phyloP scores from a whole-genome alignment of 2,888 invertebrate genomes.

The Netelia inedita region DNA sequence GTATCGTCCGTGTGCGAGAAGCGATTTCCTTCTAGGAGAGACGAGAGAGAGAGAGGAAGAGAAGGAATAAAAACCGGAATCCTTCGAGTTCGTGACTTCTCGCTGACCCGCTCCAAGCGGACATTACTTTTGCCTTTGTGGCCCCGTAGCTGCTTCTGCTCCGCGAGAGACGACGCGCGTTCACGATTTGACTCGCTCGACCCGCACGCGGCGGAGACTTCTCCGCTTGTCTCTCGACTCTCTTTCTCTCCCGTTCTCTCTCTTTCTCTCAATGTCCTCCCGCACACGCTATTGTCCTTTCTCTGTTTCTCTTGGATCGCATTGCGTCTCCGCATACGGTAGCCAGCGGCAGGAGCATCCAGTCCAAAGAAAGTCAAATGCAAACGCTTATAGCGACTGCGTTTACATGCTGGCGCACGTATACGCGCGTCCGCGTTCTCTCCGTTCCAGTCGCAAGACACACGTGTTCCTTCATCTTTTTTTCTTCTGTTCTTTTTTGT shows the following conservation, averaged over 20 bases:
- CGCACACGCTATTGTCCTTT: slow-evolving; percentile 70
- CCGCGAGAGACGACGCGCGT: slow-evolving; percentile 52
- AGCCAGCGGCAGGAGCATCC: slow-evolving; percentile 45
- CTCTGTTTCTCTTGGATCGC: slow-evolving; percentile 46
- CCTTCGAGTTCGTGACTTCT: slow-evolving; percentile 33
- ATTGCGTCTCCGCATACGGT: slow-evolving; percentile 52
- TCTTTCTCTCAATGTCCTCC: slow-evolving; percentile 8
- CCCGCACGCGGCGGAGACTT: slow-evolving; percentile 54
- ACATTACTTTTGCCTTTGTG: slow-evolving; percentile 72
- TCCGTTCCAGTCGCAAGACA: slow-evolving; percentile 29
- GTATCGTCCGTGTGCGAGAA: slow-evolving; percentile 72
- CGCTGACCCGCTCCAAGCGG: slow-evolving; percentile 43
- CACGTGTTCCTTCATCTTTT: slow-evolving; percentile 39
- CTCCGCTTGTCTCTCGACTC: slow-evolving; percentile 13
- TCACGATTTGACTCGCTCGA: slow-evolving; percentile 79
- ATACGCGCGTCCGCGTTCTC: slow-evolving; percentile 54
- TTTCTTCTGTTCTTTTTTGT: slow-evolving; percentile 42
- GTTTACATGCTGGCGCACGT: slow-evolving; percentile 49
- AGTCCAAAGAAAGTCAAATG: slow-evolving; percentile 59
- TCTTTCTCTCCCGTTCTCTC: not conserved
- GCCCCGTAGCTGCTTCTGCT: slow-evolving; percentile 7
- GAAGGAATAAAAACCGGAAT: slow-evolving; percentile 24
- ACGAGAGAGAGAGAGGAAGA: not conserved
- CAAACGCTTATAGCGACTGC: slow-evolving; percentile 37
- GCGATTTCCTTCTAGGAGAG: not conserved